Conservation (phyloP, 2,888 invertebrate genomes). For the Masnerella sp. region DNA sequence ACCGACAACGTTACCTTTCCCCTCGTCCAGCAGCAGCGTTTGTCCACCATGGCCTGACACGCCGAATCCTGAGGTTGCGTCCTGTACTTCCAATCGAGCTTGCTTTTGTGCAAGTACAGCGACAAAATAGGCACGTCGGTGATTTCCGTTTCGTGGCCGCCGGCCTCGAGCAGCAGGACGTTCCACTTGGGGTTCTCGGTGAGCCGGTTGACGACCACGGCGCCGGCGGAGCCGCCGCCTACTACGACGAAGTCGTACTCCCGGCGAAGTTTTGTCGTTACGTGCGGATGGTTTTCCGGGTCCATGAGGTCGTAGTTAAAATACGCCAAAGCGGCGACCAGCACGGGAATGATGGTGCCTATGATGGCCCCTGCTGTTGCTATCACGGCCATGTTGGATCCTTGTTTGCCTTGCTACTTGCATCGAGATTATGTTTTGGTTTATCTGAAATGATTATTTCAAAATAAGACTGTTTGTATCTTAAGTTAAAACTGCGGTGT, state of each 20-base stretch:
- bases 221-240: slow-evolving; percentile 91
- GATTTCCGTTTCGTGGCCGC: slow-evolving; percentile 91
- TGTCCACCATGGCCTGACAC: slow-evolving; percentile 91
- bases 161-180: slow-evolving; percentile 89
- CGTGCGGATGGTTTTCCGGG: slow-evolving; percentile 87
- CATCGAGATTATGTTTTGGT: slow-evolving; percentile 36
- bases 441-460: slow-evolving; percentile 30
- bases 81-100: slow-evolving; percentile 94
- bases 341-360: slow-evolving; percentile 85
- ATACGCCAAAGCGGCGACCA: slow-evolving; percentile 87
- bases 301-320: slow-evolving; percentile 92
- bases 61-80: slow-evolving; percentile 90
- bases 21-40: slow-evolving; percentile 92
- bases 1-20: slow-evolving; percentile 88
- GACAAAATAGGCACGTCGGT: slow-evolving; percentile 93
- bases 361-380: slow-evolving; percentile 84
- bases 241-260: slow-evolving; percentile 91
- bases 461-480: too few species aligned
- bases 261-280: slow-evolving; percentile 81
- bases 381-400: slow-evolving; percentile 71
- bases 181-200: slow-evolving; percentile 88
- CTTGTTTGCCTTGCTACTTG: slow-evolving; percentile 39
- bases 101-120: slow-evolving; percentile 91
- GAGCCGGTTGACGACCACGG: slow-evolving; percentile 89
- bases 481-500: too few species aligned